Percentiles rank a stretch among this genome's conserved stretches.
These are phyloP conservation scores for Baccha elongata DNA, from an alignment of 2,888 invertebrate genomes.

Conservation along the genomic window DNA sequence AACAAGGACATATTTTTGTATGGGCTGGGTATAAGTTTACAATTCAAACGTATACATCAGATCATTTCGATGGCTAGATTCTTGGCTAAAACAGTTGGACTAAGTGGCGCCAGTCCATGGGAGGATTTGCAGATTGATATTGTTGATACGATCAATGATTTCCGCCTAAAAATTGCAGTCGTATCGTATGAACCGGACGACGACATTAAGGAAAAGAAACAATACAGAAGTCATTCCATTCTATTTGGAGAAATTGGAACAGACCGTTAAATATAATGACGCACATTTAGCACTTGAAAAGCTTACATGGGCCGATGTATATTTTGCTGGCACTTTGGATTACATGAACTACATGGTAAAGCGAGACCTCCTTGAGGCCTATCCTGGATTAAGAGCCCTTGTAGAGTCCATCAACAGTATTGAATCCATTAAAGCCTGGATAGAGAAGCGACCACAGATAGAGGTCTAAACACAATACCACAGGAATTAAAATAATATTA, in stretches of 20 bases:
- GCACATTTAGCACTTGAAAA: constrained; percentile 85
- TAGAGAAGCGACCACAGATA: constrained; percentile 85
- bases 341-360: constrained; percentile 85
- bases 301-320: constrained; percentile 87
- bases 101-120: constrained; percentile 85
- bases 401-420: constrained; percentile 84
- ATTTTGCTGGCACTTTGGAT: constrained; percentile 85
- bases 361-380: constrained; percentile 84
- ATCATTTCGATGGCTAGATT: constrained; percentile 86
- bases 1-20: too few relatives aligned
- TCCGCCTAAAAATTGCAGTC: constrained; percentile 84
- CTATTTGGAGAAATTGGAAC: constrained; percentile 85
- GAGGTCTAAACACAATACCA: constrained; percentile 81
- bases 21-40: too few relatives aligned
- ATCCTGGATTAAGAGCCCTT: constrained; percentile 84
- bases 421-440: constrained; percentile 86
- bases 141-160: constrained; percentile 86
- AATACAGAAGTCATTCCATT: constrained; percentile 85
- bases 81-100: constrained; percentile 84
- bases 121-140: constrained; percentile 86
- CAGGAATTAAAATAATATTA: constrained; percentile 14
- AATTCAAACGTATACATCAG: constrained; percentile 85
- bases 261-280: constrained; percentile 84
- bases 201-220: constrained; percentile 84
- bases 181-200: constrained; percentile 85